Base-by-base conservation (phyloP, 2,113 vertebrate species). In the Nothobranchius furzeri region DNA sequence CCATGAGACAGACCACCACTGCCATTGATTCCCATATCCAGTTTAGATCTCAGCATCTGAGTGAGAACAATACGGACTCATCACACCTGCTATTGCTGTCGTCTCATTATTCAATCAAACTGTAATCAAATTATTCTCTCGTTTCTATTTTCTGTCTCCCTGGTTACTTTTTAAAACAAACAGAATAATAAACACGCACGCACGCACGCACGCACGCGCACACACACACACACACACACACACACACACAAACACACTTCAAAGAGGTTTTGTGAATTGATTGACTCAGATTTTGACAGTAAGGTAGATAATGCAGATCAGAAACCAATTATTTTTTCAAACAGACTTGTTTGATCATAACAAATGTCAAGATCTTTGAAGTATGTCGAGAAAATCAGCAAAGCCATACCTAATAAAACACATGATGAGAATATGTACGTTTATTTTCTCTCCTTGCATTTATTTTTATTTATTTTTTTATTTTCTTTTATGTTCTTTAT, bases 241-340 rank as follows among this genome's bases (percentile, higher is more conserved):
- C 30, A 30, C 30, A 30, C 30, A 30, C 30, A 30, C 30, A 30
- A 1, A 30, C 30, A 30, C 30, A 30, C n/a, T 42, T 42, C 1
- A 42, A 42, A 57, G n/a, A 20, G 37, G 17, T 40, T 40, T 17
- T n/a, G 15, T 6, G 37, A n/a, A 42, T 17, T 42, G 36, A 57
- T 57, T 42, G 36, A 40, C 15, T 42, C 55, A 7, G 55, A 57
- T 10, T 42, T 57, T 57, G 36, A 57, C 12, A 57, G 36, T 42
- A n/a, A 57, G 25, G 36, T 20, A 57, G 14, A 8, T 49, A 49
- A 49, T 15, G 15, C 47, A 49, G 55, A 57, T 40, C 36, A 57
- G 36, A n/a, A 57, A 57, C 15, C 53, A 56, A 56, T 57, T 57
- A 57, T 42, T 57, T n/a, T 57, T 57, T 42, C n/a, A 57, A 56